Base-by-base conservation (phyloP, 2,113 vertebrate species). In the Lagopus muta region DNA sequence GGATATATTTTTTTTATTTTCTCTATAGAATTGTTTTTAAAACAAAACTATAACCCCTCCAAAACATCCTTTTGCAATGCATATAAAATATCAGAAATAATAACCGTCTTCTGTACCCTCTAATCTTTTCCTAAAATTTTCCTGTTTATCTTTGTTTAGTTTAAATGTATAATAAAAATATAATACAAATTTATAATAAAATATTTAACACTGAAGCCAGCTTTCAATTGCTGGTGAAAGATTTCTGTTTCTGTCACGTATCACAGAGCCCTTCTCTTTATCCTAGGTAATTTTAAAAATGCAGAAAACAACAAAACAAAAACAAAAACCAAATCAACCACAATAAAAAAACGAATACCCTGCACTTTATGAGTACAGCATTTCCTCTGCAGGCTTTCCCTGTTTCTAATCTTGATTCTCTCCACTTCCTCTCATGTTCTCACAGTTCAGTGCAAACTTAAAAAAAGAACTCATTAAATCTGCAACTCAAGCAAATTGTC, bases 321-420 rank as follows among this genome's bases (percentile, higher is more conserved):
- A 13, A 28, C 27, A 28, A 30, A 30, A 34, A 72, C 34, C 42
- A 32, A 38, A 38, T 8, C 16, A 38, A 18, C 19, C 42, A 65
- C 32, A 25, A 13, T 34, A 73, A 48, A n/a, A 47, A 81, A 81
- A n/a, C 71, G 18, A 19, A 66, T 60, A 88, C 85, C 71, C 87
- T 92, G 89, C 64, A 80, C 82, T 93, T 79, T 85, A 73, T 87
- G 84, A 90, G 12, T 36, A n/a, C 10, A 88, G 55, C 87, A 77
- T 91, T 92, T 95, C 89, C 87, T 92, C 78, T 89, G 75, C 74
- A 95, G 87, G 50, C 84, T 95, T 38, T 93, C 86, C 66, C 57
- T 80, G 71, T 85, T 95, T 82, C 94, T 95, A 92, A 93, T 93
- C 74, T 48, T 65, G 48, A 24, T 82, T 79, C 64, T 95, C 58